Evolutionary conservation across 2,113 vertebrate species (phyloP).

Genomic region (Upupa epops): DNA sequence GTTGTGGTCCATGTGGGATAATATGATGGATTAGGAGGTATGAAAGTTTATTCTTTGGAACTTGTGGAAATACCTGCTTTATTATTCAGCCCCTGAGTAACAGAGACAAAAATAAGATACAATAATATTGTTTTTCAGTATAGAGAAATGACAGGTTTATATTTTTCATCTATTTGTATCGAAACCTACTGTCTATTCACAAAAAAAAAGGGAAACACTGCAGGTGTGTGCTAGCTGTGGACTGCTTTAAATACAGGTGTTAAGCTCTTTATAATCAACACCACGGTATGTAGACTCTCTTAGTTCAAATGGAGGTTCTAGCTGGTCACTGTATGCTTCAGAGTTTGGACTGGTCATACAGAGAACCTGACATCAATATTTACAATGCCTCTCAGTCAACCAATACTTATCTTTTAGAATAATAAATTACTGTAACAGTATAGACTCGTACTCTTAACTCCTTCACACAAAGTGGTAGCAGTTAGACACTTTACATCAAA

Average conservation of each 20-base stretch:
- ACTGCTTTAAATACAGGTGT: slow-evolving; percentile 1
- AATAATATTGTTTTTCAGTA: neutral
- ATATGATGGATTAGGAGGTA: neutral
- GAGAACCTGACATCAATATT: neutral
- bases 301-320: neutral
- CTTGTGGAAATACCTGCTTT: neutral
- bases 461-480: neutral
- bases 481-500: neutral
- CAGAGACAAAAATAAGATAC: neutral
- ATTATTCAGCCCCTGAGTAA: neutral
- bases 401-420: neutral
- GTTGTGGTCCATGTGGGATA: neutral
- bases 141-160: neutral
- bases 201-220: neutral
- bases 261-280: neutral
- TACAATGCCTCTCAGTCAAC: neutral
- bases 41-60: neutral
- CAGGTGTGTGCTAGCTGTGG: neutral
- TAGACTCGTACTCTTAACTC: neutral
- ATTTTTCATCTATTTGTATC: neutral
- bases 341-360: neutral
- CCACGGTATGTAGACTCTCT: neutral
- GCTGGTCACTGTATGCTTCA: neutral
- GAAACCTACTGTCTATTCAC: neutral
- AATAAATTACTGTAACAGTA: neutral